These are phyloP conservation scores for Psittacula derbiana DNA, from an alignment of 2,797 vertebrate species.

Conservation along the genomic window DNA sequence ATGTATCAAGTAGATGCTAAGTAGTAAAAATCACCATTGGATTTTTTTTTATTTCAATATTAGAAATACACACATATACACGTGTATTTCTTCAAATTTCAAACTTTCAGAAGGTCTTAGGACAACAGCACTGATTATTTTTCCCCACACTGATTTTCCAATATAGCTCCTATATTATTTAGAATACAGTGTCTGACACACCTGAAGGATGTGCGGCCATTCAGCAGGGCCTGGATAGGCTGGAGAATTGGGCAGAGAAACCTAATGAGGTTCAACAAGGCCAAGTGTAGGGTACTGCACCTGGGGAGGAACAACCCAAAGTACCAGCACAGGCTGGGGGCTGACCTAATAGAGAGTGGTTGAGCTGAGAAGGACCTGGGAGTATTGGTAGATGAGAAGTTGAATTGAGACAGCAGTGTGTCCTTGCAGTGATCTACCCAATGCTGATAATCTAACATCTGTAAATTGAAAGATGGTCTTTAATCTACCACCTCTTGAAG, in stretches of 20 bases:
- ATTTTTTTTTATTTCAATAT: not conserved
- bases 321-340: not conserved
- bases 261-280: not conserved
- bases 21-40: not conserved
- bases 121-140: not conserved
- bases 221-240: not conserved
- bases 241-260: not conserved
- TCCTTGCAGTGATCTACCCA: not conserved
- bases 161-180: not conserved
- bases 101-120: not conserved
- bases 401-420: not conserved
- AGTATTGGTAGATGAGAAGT: not conserved
- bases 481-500: not conserved
- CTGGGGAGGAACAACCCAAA: not conserved
- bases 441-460: not conserved
- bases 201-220: not conserved
- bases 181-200: not conserved
- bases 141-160: not conserved
- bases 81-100: not conserved
- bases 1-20: not conserved
- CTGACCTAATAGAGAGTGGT: not conserved
- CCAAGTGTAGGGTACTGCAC: not conserved
- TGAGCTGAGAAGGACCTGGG: no score
- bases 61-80: not conserved
- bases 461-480: not conserved